Conservation (phyloP, 30 jellyfish, hydroid and myxozoan species). For the Haliclystus octoradiatus region DNA sequence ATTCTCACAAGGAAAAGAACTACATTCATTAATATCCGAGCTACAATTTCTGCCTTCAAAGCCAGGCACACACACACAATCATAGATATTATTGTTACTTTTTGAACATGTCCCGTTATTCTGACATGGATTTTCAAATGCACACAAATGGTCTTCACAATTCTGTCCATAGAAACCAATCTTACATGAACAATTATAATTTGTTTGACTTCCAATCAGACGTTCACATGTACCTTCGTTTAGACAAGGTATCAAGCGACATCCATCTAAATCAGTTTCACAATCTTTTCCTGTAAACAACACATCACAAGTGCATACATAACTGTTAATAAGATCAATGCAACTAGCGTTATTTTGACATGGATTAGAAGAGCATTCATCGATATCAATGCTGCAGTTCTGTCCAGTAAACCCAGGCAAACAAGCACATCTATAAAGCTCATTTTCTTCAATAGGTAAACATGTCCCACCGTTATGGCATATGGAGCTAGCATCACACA, state of each 20-base stretch:
- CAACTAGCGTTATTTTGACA: constrained; percentile 42
- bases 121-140: neutral
- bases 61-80: constrained; percentile 61
- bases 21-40: constrained; percentile 69
- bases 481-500: constrained; percentile 24
- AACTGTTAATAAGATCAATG: constrained; percentile 44
- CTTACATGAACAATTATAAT: constrained; percentile 44
- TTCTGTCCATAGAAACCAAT: constrained; percentile 6
- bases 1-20: constrained; percentile 46
- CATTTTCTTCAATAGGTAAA: constrained; percentile 9
- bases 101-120: neutral
- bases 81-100: constrained; percentile 13
- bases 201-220: constrained; percentile 6
- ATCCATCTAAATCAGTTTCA: constrained; percentile 61
- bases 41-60: constrained; percentile 57
- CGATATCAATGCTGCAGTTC: constrained; percentile 44
- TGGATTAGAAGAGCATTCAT: constrained; percentile 30
- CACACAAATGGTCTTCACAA: neutral
- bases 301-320: constrained; percentile 51
- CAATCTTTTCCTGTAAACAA: constrained; percentile 56
- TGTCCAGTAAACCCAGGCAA: constrained; percentile 53
- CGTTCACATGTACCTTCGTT: constrained; percentile 50
- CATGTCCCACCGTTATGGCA: constrained; percentile 5
- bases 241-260: constrained; percentile 48
- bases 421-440: constrained; percentile 32